phyloP scores from a whole-genome alignment of 2,888 invertebrate genomes.

The Camptogramma bilineatum region DNA sequence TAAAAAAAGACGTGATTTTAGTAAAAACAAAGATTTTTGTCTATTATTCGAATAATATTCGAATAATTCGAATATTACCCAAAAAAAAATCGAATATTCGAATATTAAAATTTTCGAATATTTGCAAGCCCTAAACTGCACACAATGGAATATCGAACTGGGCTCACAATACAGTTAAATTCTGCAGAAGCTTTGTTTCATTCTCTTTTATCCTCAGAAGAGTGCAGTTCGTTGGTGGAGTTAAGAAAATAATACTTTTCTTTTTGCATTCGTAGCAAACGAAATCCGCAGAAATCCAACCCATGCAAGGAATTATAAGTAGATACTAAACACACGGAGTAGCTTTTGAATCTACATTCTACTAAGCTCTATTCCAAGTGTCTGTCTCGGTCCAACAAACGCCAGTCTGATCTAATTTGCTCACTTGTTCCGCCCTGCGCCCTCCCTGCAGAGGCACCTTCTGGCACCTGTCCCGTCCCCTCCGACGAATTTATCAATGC shows the following conservation, averaged over 20 bases:
- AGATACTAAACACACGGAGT: not conserved
- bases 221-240: too few relatives aligned
- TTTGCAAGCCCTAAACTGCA: too few relatives aligned
- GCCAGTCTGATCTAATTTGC: slow-evolving; percentile 48
- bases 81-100: too few relatives aligned
- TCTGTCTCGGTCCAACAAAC: slow-evolving; percentile 3
- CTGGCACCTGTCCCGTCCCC: slow-evolving; percentile 36
- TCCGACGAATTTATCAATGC: slow-evolving; percentile 29
- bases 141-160: not conserved
- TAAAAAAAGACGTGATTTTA: too few relatives aligned
- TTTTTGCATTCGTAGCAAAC: too few relatives aligned
- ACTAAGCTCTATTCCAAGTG: not conserved
- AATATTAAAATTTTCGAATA: too few relatives aligned
- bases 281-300: too few relatives aligned
- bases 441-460: slow-evolving; percentile 26
- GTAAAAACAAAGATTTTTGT: too few relatives aligned
- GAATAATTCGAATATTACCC: too few relatives aligned
- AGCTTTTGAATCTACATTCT: not conserved
- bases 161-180: not conserved
- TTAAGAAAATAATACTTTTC: too few relatives aligned
- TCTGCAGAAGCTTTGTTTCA: not conserved
- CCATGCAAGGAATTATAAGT: too few relatives aligned
- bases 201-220: not conserved
- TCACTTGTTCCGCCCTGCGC: slow-evolving; percentile 23
- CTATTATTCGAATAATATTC: too few relatives aligned